These are phyloP conservation scores for Ellobium chinense DNA, from an alignment of 2,888 invertebrate species.

Conservation along the genomic window DNA sequence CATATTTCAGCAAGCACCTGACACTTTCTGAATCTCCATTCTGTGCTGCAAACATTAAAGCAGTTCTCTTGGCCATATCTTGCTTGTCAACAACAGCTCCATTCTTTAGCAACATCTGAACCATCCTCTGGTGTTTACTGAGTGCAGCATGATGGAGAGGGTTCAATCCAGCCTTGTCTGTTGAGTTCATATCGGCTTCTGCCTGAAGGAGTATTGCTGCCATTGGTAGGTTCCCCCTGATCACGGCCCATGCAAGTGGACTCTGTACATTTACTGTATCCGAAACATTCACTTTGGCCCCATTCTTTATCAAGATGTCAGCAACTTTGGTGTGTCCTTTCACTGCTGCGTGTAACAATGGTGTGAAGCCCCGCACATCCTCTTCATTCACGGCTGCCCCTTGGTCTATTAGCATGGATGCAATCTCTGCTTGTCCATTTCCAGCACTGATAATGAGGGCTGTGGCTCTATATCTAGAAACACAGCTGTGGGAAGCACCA, in stretches of 20 bases:
- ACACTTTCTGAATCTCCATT: neutral
- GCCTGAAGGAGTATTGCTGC: neutral
- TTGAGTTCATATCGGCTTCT: neutral
- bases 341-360: neutral
- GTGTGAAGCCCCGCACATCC: neutral
- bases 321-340: neutral
- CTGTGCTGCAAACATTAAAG: slow-evolving; percentile 10
- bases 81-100: neutral
- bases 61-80: neutral
- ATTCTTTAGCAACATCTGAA: neutral
- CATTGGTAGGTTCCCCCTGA: neutral
- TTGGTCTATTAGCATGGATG: neutral
- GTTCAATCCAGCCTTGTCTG: neutral
- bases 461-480: neutral
- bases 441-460: slow-evolving; percentile 5
- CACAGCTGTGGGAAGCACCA: neutral
- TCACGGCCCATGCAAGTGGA: neutral
- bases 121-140: neutral
- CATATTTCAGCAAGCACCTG: neutral
- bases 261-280: neutral
- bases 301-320: neutral
- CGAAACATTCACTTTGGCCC: neutral
- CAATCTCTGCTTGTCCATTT: neutral
- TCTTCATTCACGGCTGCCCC: neutral
- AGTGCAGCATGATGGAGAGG: neutral